Percentiles rank a stretch among this genome's conserved stretches.
phyloP scores from a whole-genome alignment of 1,140 invertebrate species.

The Cepaea nemoralis region DNA sequence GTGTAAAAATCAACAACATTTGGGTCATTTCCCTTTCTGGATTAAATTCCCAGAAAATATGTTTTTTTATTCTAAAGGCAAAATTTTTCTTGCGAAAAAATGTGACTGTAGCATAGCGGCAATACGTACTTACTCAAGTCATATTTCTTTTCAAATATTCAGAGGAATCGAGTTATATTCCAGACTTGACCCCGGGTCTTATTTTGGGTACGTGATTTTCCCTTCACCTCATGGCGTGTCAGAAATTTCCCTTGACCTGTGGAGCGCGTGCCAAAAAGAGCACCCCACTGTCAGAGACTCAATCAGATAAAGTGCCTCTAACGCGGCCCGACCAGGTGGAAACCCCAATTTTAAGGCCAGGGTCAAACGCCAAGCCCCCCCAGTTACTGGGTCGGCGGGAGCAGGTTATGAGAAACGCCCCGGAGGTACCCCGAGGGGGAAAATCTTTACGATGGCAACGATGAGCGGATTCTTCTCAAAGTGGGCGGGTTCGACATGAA shows the following conservation, averaged over 20 bases:
- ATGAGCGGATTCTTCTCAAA: slow-evolving; percentile 86
- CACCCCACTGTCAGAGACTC: neutral
- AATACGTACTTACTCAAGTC: too few species aligned
- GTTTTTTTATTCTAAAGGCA: neutral
- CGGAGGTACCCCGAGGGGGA: neutral
- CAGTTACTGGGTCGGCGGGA: slow-evolving; percentile 25
- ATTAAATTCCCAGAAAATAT: neutral
- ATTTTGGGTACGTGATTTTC: neutral
- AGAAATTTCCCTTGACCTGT: too few species aligned
- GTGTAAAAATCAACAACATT: neutral
- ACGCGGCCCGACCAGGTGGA: slow-evolving; percentile 14
- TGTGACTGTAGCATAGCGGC: neutral
- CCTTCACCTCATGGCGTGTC: neutral
- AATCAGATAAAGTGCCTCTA: slow-evolving; percentile 24
- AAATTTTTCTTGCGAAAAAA: too few species aligned
- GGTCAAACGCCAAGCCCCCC: slow-evolving; percentile 26
- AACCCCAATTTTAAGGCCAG: slow-evolving; percentile 6
- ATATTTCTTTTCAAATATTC: too few species aligned
- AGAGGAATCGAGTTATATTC: neutral
- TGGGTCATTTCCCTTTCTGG: neutral
- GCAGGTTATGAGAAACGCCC: slow-evolving; percentile 11
- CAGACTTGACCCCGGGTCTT: neutral
- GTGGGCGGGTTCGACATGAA: slow-evolving; percentile 97
- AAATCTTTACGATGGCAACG: slow-evolving; percentile 26
- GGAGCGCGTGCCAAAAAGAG: slow-evolving; percentile 17